These are phyloP conservation scores for Forpus xanthops DNA, from an alignment of 2,797 vertebrate species.

Conservation along the genomic window DNA sequence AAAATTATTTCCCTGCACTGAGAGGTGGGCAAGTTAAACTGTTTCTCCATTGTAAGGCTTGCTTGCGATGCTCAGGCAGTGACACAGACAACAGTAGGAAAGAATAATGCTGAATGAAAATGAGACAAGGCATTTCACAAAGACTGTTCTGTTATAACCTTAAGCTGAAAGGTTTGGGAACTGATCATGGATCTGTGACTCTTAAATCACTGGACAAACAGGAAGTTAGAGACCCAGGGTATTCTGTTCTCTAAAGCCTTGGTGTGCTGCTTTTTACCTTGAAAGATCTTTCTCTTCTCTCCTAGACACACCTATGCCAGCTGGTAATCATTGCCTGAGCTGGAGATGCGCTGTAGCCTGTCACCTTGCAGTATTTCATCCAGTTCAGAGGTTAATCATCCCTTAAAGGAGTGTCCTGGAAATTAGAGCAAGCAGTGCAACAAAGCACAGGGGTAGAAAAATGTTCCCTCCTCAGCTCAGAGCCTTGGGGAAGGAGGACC, in stretches of 20 bases:
- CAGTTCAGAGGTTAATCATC: background rate
- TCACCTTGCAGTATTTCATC: background rate
- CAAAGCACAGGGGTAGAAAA: rapidly evolving
- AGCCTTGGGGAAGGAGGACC: background rate
- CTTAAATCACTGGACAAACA: background rate
- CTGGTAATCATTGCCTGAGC: background rate
- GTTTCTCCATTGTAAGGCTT: background rate
- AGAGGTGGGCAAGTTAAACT: background rate
- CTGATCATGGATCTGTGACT: background rate
- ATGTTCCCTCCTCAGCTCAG: background rate
- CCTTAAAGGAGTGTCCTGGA: background rate
- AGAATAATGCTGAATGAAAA: background rate
- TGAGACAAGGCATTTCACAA: background rate
- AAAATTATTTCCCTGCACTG: background rate
- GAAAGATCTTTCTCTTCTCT: background rate
- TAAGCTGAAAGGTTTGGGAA: background rate
- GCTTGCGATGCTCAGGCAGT: background rate
- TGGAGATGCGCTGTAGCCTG: background rate
- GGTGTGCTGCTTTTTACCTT: background rate
- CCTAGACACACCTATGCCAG: background rate
- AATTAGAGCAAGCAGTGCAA: background rate
- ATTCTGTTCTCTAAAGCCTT: background rate
- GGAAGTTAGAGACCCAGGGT: background rate
- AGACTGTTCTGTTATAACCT: background rate
- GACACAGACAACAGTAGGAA: background rate